Evolutionary conservation across 2,113 vertebrate genomes (phyloP).

Genomic region (Microcebus ravelobensis): DNA sequence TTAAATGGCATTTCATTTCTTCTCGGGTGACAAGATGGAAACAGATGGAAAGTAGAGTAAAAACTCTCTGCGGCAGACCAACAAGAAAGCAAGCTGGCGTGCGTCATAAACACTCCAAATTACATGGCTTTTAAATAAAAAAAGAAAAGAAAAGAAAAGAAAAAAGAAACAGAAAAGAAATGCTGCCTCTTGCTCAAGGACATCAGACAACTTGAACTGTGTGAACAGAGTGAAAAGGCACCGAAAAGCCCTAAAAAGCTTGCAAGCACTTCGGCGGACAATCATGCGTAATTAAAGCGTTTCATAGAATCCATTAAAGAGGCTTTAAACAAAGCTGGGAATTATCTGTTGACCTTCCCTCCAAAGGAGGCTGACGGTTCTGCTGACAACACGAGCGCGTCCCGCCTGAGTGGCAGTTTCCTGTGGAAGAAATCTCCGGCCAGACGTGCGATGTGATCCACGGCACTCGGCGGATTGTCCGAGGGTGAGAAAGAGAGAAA

Average conservation of each 20-base stretch:
- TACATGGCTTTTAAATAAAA: background rate
- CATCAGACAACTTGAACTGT: background rate
- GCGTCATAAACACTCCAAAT: background rate
- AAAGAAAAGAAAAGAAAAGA: background rate
- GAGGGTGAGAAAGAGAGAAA: background rate
- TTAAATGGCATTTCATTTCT: background rate
- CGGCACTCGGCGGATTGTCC: background rate
- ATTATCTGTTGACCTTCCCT: constrained; percentile 44
- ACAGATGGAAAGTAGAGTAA: background rate
- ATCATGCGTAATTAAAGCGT: constrained; percentile 42
- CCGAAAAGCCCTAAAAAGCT: background rate
- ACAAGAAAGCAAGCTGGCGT: background rate
- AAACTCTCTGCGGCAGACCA: background rate
- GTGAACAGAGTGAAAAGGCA: background rate
- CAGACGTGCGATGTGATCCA: fast-evolving
- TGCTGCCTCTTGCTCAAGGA: background rate
- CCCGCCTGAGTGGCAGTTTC: background rate
- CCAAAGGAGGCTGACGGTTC: background rate
- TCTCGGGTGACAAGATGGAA: background rate
- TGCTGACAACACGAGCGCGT: background rate
- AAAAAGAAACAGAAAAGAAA: background rate
- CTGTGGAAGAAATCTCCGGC: background rate
- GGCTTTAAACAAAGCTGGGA: constrained; percentile 58
- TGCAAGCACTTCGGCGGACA: background rate
- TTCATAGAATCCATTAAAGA: constrained; percentile 45